phyloP scores from a whole-genome alignment of 37 sponge, comb jelly and placozoan genomes.

The Beroe forskalii region DNA sequence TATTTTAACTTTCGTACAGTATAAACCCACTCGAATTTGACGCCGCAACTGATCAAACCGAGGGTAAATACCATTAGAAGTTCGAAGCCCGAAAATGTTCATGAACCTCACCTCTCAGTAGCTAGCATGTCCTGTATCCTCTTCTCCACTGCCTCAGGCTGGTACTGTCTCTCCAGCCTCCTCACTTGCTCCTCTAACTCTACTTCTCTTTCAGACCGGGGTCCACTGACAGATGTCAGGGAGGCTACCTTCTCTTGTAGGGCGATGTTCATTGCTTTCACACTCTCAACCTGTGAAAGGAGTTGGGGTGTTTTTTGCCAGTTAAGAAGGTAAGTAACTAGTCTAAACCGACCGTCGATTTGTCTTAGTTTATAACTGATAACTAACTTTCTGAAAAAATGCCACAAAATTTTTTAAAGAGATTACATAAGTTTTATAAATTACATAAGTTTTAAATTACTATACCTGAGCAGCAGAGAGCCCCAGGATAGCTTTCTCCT shows the following conservation, averaged over 20 bases:
- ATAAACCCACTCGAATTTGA: too few relatives aligned
- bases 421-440: too few relatives aligned
- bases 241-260: slow-evolving; percentile 55
- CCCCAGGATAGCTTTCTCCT: slow-evolving; percentile 55
- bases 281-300: slow-evolving; percentile 38
- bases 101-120: neutral
- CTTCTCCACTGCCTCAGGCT: slow-evolving; percentile 34
- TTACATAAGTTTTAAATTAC: neutral
- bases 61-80: too few relatives aligned
- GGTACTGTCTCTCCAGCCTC: slow-evolving; percentile 23
- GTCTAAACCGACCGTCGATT: too few relatives aligned
- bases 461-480: slow-evolving; percentile 61
- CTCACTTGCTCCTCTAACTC: neutral
- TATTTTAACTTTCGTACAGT: too few relatives aligned
- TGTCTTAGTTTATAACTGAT: too few relatives aligned
- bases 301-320: too few relatives aligned
- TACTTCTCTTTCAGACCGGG: neutral
- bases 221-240: neutral
- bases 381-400: too few relatives aligned
- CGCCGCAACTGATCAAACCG: too few relatives aligned
- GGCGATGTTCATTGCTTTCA: slow-evolving; percentile 61
- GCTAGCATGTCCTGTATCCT: slow-evolving; percentile 19
- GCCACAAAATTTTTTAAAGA: too few relatives aligned
- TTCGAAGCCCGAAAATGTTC: too few relatives aligned
- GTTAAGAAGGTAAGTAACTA: too few relatives aligned